phyloP scores from a whole-genome alignment of 2,888 invertebrate genomes.

The Poecilobothrus nobilitatus region DNA sequence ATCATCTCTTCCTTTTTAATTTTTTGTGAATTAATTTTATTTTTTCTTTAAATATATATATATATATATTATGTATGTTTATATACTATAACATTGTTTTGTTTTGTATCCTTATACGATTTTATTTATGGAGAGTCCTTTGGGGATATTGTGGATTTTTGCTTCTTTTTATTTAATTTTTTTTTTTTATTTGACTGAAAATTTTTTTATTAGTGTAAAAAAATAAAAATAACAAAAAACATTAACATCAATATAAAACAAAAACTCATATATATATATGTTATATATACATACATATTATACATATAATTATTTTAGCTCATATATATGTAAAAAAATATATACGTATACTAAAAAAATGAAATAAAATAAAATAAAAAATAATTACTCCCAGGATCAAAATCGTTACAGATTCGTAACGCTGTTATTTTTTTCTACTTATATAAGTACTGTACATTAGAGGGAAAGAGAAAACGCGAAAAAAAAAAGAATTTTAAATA shows the following conservation, averaged over 20 bases:
- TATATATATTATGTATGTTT: too few relatives aligned
- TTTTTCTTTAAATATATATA: neutral
- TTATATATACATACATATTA: too few relatives aligned
- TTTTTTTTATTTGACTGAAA: neutral
- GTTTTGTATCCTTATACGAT: neutral
- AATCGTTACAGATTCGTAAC: neutral
- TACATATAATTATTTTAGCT: neutral
- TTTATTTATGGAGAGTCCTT: constrained; percentile 1
- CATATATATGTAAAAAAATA: neutral
- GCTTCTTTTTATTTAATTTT: neutral
- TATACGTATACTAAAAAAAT: neutral
- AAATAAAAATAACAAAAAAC: neutral
- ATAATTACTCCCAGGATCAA: constrained; percentile 6
- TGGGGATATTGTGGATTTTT: neutral
- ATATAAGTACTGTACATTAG: too few relatives aligned
- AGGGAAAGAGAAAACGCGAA: too few relatives aligned
- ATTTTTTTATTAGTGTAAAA: neutral
- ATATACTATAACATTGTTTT: too few relatives aligned
- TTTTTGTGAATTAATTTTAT: neutral
- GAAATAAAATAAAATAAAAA: neutral
- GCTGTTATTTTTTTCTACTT: neutral
- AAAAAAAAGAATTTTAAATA: too few relatives aligned
- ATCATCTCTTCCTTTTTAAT: neutral
- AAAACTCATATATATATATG: neutral
- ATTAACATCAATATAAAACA: neutral